phyloP scores from a whole-genome alignment of 92 coral and sea anemone genomes.

The Desmophyllum pertusum region DNA sequence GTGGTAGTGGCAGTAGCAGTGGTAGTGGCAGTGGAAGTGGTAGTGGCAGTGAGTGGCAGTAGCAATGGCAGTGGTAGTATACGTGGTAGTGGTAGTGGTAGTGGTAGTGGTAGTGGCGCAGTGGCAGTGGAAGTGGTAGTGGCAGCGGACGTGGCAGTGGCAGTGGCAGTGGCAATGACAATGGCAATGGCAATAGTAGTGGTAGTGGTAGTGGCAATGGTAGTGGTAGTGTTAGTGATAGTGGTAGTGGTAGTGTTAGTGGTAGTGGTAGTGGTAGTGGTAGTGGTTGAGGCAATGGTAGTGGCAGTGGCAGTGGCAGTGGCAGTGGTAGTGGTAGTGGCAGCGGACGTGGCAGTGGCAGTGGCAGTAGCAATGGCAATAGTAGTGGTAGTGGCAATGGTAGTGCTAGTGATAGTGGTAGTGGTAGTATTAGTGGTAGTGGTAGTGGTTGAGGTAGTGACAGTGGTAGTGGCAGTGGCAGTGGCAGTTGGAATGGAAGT shows the following conservation, averaged over 20 bases:
- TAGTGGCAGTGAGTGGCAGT: conserved; percentile 21
- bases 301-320: conserved; percentile 29
- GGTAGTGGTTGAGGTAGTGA: neutral
- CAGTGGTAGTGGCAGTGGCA: conserved; percentile 11
- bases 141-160: neutral
- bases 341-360: neutral
- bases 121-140: conserved; percentile 1
- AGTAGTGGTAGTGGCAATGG: conserved; percentile 14
- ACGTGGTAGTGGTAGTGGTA: neutral
- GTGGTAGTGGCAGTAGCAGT: conserved; percentile 1
- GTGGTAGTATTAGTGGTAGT: conserved; percentile 7
- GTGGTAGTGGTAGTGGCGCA: neutral
- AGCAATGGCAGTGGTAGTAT: neutral
- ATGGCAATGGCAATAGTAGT: neutral
- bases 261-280: conserved; percentile 21
- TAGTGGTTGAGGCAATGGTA: conserved; percentile 4
- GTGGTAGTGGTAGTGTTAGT: conserved; percentile 23
- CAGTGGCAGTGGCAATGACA: neutral
- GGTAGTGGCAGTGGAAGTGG: conserved; percentile 9
- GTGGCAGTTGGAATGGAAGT: conserved; percentile 13
- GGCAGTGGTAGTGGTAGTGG: conserved; percentile 19
- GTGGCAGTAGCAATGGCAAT: neutral
- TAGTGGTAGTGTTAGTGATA: conserved; percentile 9
- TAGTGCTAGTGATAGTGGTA: neutral
- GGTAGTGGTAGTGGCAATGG: conserved; percentile 5